A percentile compares a stretch with the other conserved stretches of the same genome.
phyloP scores from a whole-genome alignment of 2,888 invertebrate genomes.

The Drosophila meridiana region DNA sequence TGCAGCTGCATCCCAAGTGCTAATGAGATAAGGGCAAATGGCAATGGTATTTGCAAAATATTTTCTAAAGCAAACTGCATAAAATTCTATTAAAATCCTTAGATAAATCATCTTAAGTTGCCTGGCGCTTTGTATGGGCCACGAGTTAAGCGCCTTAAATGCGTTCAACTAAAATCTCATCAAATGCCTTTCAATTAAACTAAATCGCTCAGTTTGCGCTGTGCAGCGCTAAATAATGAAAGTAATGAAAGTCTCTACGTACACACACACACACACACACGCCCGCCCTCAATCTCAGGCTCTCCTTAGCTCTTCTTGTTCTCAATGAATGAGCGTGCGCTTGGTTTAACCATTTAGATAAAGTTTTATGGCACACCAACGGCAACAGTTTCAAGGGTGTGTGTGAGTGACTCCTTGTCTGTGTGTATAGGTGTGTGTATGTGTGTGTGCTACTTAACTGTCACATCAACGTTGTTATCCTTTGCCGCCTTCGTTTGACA shows the following conservation, averaged over 20 bases:
- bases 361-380: slow-evolving; percentile 76
- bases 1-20: slow-evolving; percentile 6
- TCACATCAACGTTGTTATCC: slow-evolving; percentile 60
- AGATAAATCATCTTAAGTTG: slow-evolving; percentile 31
- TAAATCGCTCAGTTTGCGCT: slow-evolving; percentile 67
- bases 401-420: slow-evolving; percentile 12
- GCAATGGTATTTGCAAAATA: slow-evolving; percentile 8
- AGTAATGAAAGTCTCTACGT: slow-evolving; percentile 64
- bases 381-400: slow-evolving; percentile 52
- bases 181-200: slow-evolving; percentile 74
- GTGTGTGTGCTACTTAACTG: slow-evolving; percentile 50
- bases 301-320: neutral
- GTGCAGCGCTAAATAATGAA: slow-evolving; percentile 65
- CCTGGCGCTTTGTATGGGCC: slow-evolving; percentile 1
- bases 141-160: slow-evolving; percentile 45
- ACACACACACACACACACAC: slow-evolving; percentile 5
- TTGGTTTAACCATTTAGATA: slow-evolving; percentile 78
- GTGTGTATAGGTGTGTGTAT: slow-evolving; percentile 4
- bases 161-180: slow-evolving; percentile 69
- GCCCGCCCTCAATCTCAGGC: slow-evolving; percentile 8
- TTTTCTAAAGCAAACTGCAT: slow-evolving; percentile 8
- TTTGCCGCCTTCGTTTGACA: slow-evolving; percentile 67
- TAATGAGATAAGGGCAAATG: slow-evolving; percentile 6
- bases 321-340: slow-evolving; percentile 55
- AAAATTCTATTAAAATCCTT: slow-evolving; percentile 16